Evolutionary conservation across 2,888 invertebrate genomes (phyloP).

Genomic region (Pristionchus maxplancki): DNA sequence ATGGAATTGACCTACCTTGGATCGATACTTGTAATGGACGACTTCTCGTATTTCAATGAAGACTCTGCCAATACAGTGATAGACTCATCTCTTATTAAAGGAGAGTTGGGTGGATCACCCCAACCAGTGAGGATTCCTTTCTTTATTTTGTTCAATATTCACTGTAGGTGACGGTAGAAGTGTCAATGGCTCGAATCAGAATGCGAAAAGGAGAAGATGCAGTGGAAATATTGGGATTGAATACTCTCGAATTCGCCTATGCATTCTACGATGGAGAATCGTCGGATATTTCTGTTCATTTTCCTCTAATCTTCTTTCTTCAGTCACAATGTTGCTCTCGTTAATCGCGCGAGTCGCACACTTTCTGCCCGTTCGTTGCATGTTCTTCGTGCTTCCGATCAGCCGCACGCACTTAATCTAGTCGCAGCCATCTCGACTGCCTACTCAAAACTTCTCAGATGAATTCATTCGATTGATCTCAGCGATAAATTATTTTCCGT

Average conservation of each 20-base stretch:
- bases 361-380: constrained; percentile 2
- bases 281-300: neutral
- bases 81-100: neutral
- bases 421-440: constrained; percentile 1
- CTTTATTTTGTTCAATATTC: neutral
- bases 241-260: constrained; percentile 2
- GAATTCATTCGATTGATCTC: neutral
- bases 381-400: neutral
- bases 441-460: constrained; percentile 15
- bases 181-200: neutral
- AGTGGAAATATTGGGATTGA: neutral
- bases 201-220: neutral
- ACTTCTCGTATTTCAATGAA: constrained; percentile 20
- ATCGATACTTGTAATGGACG: constrained; percentile 6
- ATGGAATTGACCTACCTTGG: constrained; percentile 35
- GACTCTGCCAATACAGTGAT: constrained; percentile 21
- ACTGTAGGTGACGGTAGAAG: neutral
- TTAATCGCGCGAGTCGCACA: neutral
- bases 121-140: neutral
- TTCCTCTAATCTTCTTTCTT: neutral
- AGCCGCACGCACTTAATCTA: neutral
- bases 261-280: neutral
- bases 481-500: constrained; percentile 6
- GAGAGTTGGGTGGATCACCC: neutral
- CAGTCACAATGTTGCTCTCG: neutral